Evolutionary conservation across 2,113 vertebrate genomes (phyloP).

Genomic region (Chinchilla lanigera): DNA sequence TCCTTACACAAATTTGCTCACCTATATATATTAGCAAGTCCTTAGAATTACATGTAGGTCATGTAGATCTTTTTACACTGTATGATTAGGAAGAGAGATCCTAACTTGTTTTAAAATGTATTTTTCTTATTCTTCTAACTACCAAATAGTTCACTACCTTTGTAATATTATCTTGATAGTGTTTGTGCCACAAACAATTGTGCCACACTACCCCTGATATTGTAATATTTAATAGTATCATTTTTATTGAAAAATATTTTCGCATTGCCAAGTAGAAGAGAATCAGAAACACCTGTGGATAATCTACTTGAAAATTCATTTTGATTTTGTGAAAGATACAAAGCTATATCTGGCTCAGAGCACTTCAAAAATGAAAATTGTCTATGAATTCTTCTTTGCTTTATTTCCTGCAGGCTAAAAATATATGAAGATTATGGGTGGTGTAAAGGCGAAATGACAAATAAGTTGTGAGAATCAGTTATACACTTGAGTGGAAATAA

Average conservation of each 20-base stretch:
- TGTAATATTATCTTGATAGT: background rate
- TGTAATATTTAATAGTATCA: slow-evolving; percentile 7
- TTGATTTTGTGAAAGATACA: slow-evolving; percentile 34
- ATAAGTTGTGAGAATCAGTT: background rate
- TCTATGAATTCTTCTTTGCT: background rate
- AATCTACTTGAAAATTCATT: slow-evolving; percentile 1
- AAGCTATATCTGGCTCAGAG: background rate
- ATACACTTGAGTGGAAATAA: background rate
- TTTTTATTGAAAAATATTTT: background rate
- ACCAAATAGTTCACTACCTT: background rate
- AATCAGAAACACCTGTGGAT: slow-evolving; percentile 3
- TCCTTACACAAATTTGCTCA: background rate
- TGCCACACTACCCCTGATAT: background rate
- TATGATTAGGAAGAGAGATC: background rate
- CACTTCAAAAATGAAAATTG: background rate
- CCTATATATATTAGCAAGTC: background rate
- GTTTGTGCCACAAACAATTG: background rate
- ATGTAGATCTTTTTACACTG: background rate
- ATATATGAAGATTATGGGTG: background rate
- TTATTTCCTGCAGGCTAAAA: background rate
- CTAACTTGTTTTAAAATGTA: background rate
- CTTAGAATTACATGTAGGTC: background rate
- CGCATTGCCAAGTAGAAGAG: background rate
- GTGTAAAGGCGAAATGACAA: background rate
- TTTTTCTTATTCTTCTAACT: background rate